Conservation (phyloP, 2,113 vertebrate genomes). For the Arvicanthis niloticus region DNA sequence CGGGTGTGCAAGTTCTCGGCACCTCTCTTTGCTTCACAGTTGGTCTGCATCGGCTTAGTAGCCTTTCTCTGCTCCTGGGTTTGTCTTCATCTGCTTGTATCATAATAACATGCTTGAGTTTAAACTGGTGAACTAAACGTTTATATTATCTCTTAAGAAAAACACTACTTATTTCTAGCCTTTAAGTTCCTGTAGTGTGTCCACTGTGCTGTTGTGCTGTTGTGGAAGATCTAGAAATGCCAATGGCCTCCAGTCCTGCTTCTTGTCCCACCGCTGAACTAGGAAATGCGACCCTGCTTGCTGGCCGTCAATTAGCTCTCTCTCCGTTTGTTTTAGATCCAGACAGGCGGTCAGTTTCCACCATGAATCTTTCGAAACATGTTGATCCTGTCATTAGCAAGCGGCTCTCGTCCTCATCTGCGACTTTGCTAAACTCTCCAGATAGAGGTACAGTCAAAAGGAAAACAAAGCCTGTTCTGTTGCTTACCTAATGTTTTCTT, state of each 20-base stretch:
- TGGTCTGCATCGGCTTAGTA: background rate
- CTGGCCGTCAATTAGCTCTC: slow-evolving; percentile 88
- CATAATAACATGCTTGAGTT: background rate
- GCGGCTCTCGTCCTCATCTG: slow-evolving; percentile 97
- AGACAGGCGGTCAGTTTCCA: slow-evolving; percentile 97
- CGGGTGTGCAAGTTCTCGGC: background rate
- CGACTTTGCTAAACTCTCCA: slow-evolving; percentile 97
- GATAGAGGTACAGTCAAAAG: slow-evolving; percentile 96
- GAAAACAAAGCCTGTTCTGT: slow-evolving; percentile 83
- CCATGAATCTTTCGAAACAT: slow-evolving; percentile 99
- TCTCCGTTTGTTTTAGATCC: slow-evolving; percentile 94
- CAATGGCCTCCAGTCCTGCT: slow-evolving; percentile 80
- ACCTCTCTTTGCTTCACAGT: background rate
- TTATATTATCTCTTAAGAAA: slow-evolving; percentile 35
- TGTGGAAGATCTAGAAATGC: slow-evolving; percentile 81
- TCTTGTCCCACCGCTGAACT: slow-evolving; percentile 76
- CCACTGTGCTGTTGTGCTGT: slow-evolving; percentile 81
- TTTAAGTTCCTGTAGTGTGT: slow-evolving; percentile 84
- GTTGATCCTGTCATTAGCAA: slow-evolving; percentile 98
- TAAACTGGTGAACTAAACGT: slow-evolving; percentile 43
- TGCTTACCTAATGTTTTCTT: slow-evolving; percentile 80
- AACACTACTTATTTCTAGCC: slow-evolving; percentile 83
- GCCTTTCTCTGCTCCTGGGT: background rate
- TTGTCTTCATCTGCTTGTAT: background rate
- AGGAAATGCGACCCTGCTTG: slow-evolving; percentile 85